Base-by-base conservation (phyloP, 2,888 invertebrate species). In the Nomada lathburiana region DNA sequence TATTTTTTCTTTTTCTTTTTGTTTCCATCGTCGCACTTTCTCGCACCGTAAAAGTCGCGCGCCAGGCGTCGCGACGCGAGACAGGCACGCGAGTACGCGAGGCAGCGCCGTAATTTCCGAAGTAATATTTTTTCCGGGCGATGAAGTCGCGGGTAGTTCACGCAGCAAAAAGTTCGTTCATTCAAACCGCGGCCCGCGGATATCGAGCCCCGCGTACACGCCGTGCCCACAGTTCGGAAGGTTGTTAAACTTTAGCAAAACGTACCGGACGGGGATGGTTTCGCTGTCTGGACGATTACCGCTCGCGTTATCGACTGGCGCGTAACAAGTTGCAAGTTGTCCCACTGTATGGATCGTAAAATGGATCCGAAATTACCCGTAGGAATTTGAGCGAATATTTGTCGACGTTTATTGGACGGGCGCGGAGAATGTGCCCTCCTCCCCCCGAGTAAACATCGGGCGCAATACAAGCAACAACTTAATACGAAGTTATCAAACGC, bases 61-160 rank as follows among this genome's bases (percentile, higher is more conserved):
- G 20, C 29, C 52, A 29, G 29, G 13, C n/a, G 29, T 36, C 55
- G 44, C 7, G 57, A 29, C 52, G 42, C 60, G 55, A 18, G 23
- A 23, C 18, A 55, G 23, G 36, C 36, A 36, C n/a, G 42, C 9
- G 26, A 26, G 50, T 26, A 20, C 52, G 47, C 44, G 47, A 64
- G 64, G 47, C 5, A 44, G 26, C 65, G 26, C 71, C 75, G 67
- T 75, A 80, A 82, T 82, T 82, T 70, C 67, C 81, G 67, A 75
- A 80, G 81, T 80, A 82, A 82, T 82, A 82, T 75, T 70, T 75
- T 70, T 82, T 67, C 69, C 70, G 68, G 52, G 71, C 74, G 81
- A 81, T 74, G 81, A 70, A 80, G 74, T 74, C 75, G 65, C 67
- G 55, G 13, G 29, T 13, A 10, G 3, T 2, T n/a, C 53, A 26